These are phyloP conservation scores for Trachelus troglodyta DNA, from an alignment of 2,888 invertebrate species.

Conservation along the genomic window DNA sequence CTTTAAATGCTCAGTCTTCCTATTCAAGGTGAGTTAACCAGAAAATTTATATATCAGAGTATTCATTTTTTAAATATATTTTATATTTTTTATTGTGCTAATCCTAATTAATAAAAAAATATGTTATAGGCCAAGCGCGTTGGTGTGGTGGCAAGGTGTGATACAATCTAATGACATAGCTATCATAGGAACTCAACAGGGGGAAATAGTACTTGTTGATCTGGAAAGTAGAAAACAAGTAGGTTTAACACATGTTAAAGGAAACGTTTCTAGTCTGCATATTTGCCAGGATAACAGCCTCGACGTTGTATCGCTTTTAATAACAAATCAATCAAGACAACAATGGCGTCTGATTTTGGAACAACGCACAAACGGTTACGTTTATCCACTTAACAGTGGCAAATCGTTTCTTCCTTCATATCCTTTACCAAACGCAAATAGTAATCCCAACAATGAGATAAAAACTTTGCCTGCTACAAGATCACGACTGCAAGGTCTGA, in stretches of 20 bases:
- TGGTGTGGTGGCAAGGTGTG: constrained; percentile 64
- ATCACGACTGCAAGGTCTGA: constrained; percentile 74
- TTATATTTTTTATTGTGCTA: constrained; percentile 4
- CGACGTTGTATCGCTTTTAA: constrained; percentile 73
- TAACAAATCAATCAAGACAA: constrained; percentile 78
- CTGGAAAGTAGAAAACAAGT: constrained; percentile 77
- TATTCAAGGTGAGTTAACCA: constrained; percentile 49
- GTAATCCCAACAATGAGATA: constrained; percentile 53
- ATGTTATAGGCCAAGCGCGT: constrained; percentile 54
- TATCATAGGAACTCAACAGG: constrained; percentile 66
- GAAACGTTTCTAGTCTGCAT: constrained; percentile 73
- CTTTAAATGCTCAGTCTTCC: constrained; percentile 53
- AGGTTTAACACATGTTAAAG: constrained; percentile 75
- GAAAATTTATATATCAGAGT: neutral
- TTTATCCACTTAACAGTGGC: constrained; percentile 70
- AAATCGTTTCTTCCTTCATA: constrained; percentile 22
- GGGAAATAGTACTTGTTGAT: constrained; percentile 77
- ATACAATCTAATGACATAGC: constrained; percentile 58
- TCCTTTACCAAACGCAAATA: constrained; percentile 43
- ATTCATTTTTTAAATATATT: constrained; percentile 6
- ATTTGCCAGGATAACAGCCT: constrained; percentile 80
- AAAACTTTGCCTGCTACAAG: constrained; percentile 60
- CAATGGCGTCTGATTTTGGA: constrained; percentile 88
- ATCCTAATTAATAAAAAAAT: neutral
- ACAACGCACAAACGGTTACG: constrained; percentile 79